Evolutionary conservation across 2,113 vertebrate genomes (phyloP).

Genomic region (Spheniscus mendiculus): DNA sequence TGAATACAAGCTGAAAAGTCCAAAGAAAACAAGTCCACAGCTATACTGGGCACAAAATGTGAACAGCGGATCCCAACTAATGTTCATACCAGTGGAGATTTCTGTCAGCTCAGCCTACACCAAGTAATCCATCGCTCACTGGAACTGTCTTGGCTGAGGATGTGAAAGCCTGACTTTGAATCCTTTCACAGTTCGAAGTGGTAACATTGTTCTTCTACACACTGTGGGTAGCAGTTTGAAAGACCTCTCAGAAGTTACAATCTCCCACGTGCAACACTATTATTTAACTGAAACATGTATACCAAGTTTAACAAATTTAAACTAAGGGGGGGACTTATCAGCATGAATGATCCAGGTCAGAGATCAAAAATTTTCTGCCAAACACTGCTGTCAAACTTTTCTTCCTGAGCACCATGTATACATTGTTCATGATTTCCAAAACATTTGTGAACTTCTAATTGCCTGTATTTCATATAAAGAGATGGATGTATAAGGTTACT

Average conservation of each 20-base stretch:
- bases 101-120: background rate
- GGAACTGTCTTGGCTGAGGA: background rate
- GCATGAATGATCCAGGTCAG: background rate
- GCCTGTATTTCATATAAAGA: background rate
- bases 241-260: background rate
- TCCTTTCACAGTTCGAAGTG: background rate
- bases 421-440: background rate
- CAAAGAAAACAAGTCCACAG: background rate
- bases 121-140: background rate
- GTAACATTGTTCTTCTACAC: background rate
- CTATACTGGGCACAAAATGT: background rate
- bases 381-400: background rate
- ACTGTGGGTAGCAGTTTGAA: accelerated
- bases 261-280: background rate
- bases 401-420: background rate
- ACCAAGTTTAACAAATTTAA: background rate
- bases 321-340: background rate
- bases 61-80: background rate
- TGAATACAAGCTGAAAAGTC: background rate
- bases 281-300: background rate
- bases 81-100: background rate
- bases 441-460: background rate
- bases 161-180: background rate
- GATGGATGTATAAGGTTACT: background rate
- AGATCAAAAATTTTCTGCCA: background rate